Evolutionary conservation across 1,140 invertebrate genomes (phyloP).

Genomic region (Phthorimaea operculella): DNA sequence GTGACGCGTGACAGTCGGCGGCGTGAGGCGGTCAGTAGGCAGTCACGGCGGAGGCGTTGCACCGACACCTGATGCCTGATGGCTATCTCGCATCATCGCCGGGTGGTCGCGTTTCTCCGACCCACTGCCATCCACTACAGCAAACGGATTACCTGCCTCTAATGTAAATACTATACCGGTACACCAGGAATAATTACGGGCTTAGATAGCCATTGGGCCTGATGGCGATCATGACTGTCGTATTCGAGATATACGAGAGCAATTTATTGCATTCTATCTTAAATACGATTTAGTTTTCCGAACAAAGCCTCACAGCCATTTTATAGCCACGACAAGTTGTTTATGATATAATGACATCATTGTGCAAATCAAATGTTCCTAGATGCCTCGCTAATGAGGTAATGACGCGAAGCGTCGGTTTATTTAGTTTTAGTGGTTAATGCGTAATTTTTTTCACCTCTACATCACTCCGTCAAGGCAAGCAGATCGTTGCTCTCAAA

Average conservation of each 20-base stretch:
- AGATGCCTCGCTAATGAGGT: background rate
- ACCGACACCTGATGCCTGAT: constrained; percentile 53
- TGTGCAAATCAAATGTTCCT: background rate
- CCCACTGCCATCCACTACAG: background rate
- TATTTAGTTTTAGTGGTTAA: constrained; percentile 3
- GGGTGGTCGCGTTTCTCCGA: constrained; percentile 41
- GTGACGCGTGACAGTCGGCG: constrained; percentile 15
- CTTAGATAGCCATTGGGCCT: background rate
- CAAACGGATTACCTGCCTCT: background rate
- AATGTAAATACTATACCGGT: constrained; percentile 1
- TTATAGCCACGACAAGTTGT: background rate
- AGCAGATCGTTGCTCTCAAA: background rate
- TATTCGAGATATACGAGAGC: background rate
- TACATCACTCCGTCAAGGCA: background rate
- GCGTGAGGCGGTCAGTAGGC: too few relatives aligned
- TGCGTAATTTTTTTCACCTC: background rate
- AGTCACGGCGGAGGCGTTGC: constrained; percentile 20
- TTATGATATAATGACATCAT: constrained; percentile 1
- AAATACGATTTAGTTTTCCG: background rate
- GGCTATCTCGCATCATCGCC: constrained; percentile 29
- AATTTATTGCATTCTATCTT: background rate
- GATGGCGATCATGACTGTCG: background rate
- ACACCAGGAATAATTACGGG: too few relatives aligned
- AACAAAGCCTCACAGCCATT: background rate
- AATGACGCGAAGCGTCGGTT: background rate